Evolutionary conservation across 53 echinoderm and acorn worm species (phyloP).

Genomic region (Temnopleurus reevesii): DNA sequence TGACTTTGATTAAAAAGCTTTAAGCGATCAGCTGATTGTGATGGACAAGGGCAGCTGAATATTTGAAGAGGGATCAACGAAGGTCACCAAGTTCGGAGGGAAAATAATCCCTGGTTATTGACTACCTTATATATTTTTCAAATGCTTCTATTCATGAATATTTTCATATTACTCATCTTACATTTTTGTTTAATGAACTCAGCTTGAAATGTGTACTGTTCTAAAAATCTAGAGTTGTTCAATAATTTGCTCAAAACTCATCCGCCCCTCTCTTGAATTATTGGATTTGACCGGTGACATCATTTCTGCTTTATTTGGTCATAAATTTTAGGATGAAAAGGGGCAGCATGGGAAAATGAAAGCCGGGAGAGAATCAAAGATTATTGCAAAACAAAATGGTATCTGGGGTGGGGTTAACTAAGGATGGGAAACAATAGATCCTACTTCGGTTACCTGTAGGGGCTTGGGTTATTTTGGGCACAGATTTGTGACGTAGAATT

Average conservation of each 20-base stretch:
- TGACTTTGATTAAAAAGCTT: slow-evolving; percentile 34
- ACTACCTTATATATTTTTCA: not conserved
- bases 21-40: slow-evolving; percentile 7
- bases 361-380: not conserved
- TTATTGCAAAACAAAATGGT: not conserved
- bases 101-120: not conserved
- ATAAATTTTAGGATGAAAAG: not conserved
- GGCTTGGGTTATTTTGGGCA: not conserved
- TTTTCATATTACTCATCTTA: too few relatives aligned
- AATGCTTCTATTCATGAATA: not conserved
- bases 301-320: not conserved
- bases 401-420: not conserved
- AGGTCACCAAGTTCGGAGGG: slow-evolving; percentile 38
- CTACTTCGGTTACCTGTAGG: too few relatives aligned
- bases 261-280: too few relatives aligned
- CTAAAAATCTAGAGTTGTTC: too few relatives aligned
- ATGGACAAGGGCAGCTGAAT: slow-evolving; percentile 36
- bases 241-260: too few relatives aligned
- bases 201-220: not conserved
- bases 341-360: not conserved
- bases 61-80: slow-evolving; percentile 27
- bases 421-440: not conserved
- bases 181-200: not conserved
- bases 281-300: too few relatives aligned
- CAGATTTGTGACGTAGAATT: not conserved